phyloP scores from a whole-genome alignment of 2,888 invertebrate genomes.

The Kuschelorhynchus macadamiae region DNA sequence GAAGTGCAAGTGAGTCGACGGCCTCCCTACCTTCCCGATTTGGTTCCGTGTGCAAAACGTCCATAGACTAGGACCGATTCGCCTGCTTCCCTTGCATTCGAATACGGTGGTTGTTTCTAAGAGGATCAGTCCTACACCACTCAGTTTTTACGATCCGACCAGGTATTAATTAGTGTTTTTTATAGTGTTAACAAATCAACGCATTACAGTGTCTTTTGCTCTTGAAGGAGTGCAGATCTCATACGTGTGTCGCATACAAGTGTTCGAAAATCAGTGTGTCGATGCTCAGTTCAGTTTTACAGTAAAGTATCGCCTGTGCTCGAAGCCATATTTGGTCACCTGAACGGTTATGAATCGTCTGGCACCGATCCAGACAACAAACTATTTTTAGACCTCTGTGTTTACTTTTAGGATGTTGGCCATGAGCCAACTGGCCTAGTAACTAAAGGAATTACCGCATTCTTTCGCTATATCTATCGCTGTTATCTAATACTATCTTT shows the following conservation, averaged over 20 bases:
- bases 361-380: constrained; percentile 57
- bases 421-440: constrained; percentile 65
- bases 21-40: constrained; percentile 56
- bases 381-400: constrained; percentile 45
- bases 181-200: constrained; percentile 52
- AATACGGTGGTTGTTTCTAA: constrained; percentile 70
- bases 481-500: constrained; percentile 2
- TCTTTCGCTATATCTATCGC: constrained; percentile 38
- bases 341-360: constrained; percentile 46
- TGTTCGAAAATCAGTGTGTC: constrained; percentile 36
- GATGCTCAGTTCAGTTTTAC: too few species aligned
- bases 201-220: constrained; percentile 22
- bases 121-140: constrained; percentile 49
- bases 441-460: constrained; percentile 53
- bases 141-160: constrained; percentile 61
- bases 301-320: constrained; percentile 15
- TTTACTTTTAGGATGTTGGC: constrained; percentile 58
- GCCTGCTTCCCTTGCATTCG: constrained; percentile 72
- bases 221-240: constrained; percentile 24
- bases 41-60: constrained; percentile 75
- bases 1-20: constrained; percentile 52
- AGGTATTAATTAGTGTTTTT: constrained; percentile 62
- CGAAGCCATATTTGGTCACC: constrained; percentile 61
- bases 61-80: constrained; percentile 74
- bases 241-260: constrained; percentile 35